Conservation (phyloP, 1,140 invertebrate species). For the Scylla paramamosain region DNA sequence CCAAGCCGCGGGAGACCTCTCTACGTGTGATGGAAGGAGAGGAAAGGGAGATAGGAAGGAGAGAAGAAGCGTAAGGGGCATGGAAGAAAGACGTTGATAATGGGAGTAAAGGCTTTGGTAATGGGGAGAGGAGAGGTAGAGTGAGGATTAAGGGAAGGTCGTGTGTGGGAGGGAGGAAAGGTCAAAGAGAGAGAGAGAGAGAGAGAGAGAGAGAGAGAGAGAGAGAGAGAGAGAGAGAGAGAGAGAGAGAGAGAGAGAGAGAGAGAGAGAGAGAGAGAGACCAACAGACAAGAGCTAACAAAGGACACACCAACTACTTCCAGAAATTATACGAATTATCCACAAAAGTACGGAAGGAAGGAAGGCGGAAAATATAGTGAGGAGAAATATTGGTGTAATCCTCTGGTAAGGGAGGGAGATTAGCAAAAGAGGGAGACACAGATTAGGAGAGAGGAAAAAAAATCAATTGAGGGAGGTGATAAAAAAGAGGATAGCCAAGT, state of each 20-base stretch:
- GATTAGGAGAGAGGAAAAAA: neutral
- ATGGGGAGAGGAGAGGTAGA: neutral
- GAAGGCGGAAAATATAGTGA: too few species aligned
- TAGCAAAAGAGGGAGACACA: too few species aligned
- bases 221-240: too few species aligned
- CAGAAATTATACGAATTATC: too few species aligned
- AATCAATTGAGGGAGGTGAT: neutral
- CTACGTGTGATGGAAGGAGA: neutral
- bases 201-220: too few species aligned
- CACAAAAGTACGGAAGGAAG: too few species aligned
- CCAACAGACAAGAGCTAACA: neutral
- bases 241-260: neutral
- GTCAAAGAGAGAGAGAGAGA: conserved; percentile 17
- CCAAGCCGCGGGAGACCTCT: conserved; percentile 33
- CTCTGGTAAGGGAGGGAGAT: too few species aligned
- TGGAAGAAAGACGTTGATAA: neutral
- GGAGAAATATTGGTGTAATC: too few species aligned
- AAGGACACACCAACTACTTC: too few species aligned
- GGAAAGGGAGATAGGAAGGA: neutral
- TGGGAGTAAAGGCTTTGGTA: neutral
- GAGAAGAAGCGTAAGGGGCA: neutral
- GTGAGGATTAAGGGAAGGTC: neutral
- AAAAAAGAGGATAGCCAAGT: neutral
- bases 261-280: conserved; percentile 15
- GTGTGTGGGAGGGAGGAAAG: neutral